Base-by-base conservation (phyloP, 2,888 invertebrate genomes). In the Microplitis manilae region DNA sequence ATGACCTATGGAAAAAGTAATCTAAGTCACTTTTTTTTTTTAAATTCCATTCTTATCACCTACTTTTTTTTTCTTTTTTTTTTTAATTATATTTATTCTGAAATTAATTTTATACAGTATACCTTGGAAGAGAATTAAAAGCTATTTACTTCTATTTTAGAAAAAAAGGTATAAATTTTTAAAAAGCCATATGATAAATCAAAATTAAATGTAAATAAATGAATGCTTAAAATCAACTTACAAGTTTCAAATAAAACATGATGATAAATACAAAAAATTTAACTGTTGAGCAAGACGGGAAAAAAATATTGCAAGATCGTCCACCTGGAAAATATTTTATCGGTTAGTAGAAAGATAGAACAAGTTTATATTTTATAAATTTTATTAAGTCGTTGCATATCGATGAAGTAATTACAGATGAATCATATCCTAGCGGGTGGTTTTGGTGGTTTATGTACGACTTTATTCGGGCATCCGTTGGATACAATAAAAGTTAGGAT, bases 391-490 rank as follows among this genome's bases (percentile, higher is more conserved):
- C 9, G 15, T 71, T 62, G 40, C 20, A 59, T 39, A 62, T 62
- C 13, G 15, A 17, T 50, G 30, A 30, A 13, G n/a, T 67, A 73
- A 67, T 67, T 73, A 6, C 20, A 73, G 39, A 20, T 20, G 8
- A 68, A 50, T 30, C 30, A 30, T 50, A 50, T n/a, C n/a, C 13
- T 15, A 81, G 81, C 80, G 38, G 93, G 93, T 61, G 92, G 92
- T 62, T 89, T 92, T 83, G 93, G 93, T 59, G 93, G 93, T 40
- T 88, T 92, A 75, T 93, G 92, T 74, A 90, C 92, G 13, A 93
- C 93, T 8, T 84, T 91, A 40, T 90, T 91, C 17, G 93, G 93
- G 1, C 93, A 94, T 86, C 93, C 93, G 5, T 90, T 94, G 77
- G 93, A 94, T 84, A 93, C 93, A 2, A 91, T 79, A 92, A 86